Base-by-base conservation (phyloP, 2,888 invertebrate species). In the Unio pictorum region DNA sequence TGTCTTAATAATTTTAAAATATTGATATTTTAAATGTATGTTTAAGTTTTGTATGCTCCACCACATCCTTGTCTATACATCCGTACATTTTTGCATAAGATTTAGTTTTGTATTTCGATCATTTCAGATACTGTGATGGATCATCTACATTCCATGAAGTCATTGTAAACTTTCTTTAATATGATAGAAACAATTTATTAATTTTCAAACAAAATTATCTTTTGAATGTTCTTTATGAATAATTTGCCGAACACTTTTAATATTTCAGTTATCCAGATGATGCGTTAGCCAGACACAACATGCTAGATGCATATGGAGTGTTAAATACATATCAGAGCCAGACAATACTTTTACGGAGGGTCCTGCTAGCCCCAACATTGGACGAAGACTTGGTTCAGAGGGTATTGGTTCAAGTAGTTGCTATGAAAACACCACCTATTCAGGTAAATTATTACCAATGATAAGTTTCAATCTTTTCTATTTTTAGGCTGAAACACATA, bases 251-350 rank as follows among this genome's bases (percentile, higher is more conserved):
- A 30, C 30, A 30, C 3, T 30, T 30, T 30, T 30, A 30, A 30
- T 30, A 30, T 30, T 71, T 4, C 71, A 80, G 79, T 17, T 30
- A 63, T 15, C 30, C 26, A 23, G 68, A 67, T 11, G 67, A 73
- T 54, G 55, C 45, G 15, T 66, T 58, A 28, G 76, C 77, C 56
- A 71, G 74, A 58, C 69, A 74, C 18, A 72, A 69, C 56, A 80
- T 84, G 69, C 54, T 81, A 28, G 84, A 84, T 71, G 83, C 79
- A 5, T 65, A 79, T 59, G 75, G 77, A 45, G 71, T 71, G 4
- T 15, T 81, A 23, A 67, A 74, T 8, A 70, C 77, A 5, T 72
- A 78, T 7, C 64, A 67, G n/a, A 67, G 74, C 5, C 81, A 82
- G 61, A 59, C 68, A 3, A 62, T 79, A 11, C 66, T 84, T 4